Evolutionary conservation across 2,797 vertebrate genomes (phyloP).

Genomic region (Chaetodon trifasciatus): DNA sequence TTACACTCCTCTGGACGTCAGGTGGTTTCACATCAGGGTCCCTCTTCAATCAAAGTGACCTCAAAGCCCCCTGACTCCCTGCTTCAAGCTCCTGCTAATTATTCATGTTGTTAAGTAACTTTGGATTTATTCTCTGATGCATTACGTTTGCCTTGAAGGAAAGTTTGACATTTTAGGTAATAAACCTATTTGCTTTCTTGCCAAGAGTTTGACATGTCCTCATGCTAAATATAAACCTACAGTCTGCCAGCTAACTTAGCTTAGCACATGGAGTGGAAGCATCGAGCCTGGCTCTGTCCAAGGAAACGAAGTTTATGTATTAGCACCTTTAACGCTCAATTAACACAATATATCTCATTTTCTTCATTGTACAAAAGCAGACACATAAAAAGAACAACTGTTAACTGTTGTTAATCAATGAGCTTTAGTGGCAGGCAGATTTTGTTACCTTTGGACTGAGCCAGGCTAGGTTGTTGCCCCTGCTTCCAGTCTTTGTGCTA

Average conservation of each 20-base stretch:
- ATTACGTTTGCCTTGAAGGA: neutral
- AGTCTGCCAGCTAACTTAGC: neutral
- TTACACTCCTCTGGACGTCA: slow-evolving; percentile 51
- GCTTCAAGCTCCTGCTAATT: slow-evolving; percentile 40
- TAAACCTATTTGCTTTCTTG: neutral
- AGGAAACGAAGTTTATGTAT: neutral
- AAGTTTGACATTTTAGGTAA: neutral
- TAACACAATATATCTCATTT: neutral
- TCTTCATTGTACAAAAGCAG: neutral
- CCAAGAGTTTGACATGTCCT: neutral
- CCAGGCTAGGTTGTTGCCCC: neutral
- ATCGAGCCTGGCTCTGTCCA: neutral
- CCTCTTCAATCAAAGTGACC: slow-evolving; percentile 53
- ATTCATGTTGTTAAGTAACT: slow-evolving; percentile 42
- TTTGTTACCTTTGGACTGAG: neutral
- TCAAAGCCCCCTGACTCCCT: slow-evolving; percentile 19
- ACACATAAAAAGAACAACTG: neutral
- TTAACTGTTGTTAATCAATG: neutral
- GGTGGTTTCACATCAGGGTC: slow-evolving; percentile 59
- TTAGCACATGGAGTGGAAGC: neutral
- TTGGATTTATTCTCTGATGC: slow-evolving; percentile 28
- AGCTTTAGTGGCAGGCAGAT: neutral
- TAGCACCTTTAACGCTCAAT: neutral
- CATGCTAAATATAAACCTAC: neutral
- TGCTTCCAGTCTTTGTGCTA: neutral